phyloP scores from a whole-genome alignment of 1,140 invertebrate genomes.

The Polyergus mexicanus region DNA sequence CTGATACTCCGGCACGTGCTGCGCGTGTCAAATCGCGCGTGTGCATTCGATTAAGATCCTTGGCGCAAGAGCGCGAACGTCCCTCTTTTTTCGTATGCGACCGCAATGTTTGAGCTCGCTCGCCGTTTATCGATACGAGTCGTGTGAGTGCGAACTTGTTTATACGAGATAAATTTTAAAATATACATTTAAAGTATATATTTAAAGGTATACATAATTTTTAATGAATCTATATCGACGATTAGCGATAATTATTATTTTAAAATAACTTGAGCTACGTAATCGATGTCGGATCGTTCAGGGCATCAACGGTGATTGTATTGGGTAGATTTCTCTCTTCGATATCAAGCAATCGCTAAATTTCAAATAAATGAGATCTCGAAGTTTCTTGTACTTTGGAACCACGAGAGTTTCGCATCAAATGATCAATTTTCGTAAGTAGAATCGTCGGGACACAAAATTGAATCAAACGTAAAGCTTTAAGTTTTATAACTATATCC shows the following conservation, averaged over 20 bases:
- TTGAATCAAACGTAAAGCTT: background rate
- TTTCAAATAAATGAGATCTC: background rate
- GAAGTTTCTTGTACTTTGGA: background rate
- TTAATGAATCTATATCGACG: background rate
- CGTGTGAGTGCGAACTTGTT: background rate
- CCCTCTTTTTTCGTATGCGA: conserved; percentile 21
- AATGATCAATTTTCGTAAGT: background rate
- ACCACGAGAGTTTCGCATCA: background rate
- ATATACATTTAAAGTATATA: background rate
- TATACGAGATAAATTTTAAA: background rate
- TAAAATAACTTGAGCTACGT: background rate
- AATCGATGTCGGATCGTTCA: background rate
- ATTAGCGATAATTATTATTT: background rate
- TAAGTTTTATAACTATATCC: background rate
- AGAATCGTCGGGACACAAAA: background rate
- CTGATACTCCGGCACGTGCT: conserved; percentile 44
- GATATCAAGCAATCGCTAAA: background rate
- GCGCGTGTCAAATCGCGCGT: conserved; percentile 53
- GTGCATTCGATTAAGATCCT: conserved; percentile 69
- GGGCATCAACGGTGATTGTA: background rate
- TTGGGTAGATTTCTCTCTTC: background rate
- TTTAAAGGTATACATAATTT: background rate
- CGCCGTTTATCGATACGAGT: background rate
- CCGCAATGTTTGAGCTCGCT: conserved; percentile 32
- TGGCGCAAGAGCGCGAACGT: background rate